These are phyloP conservation scores for Ranitomeya imitator DNA, from an alignment of 2,113 vertebrate genomes.

Conservation along the genomic window DNA sequence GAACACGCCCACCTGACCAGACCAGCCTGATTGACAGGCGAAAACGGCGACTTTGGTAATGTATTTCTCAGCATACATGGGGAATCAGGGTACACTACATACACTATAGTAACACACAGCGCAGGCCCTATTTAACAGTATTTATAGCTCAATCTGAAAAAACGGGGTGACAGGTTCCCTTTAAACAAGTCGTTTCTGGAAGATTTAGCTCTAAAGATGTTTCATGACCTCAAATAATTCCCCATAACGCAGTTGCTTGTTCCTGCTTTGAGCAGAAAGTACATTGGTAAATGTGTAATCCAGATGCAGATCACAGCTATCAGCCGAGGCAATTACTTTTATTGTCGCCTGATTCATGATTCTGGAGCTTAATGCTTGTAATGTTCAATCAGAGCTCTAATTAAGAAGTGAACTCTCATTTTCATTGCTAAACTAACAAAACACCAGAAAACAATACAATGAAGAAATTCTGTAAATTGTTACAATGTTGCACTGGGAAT, in stretches of 20 bases:
- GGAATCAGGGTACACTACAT: no score
- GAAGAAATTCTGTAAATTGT: slow-evolving; percentile 3
- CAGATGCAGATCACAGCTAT: slow-evolving; percentile 56
- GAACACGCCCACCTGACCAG: no score
- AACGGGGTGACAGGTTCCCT: no score
- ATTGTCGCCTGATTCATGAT: slow-evolving; percentile 54
- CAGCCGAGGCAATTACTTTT: slow-evolving; percentile 52
- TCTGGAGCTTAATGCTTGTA: slow-evolving; percentile 47
- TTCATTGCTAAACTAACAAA: slow-evolving; percentile 39
- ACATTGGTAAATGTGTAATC: slow-evolving; percentile 56
- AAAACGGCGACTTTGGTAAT: no score
- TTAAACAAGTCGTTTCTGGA: background rate
- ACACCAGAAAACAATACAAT: slow-evolving; percentile 40
- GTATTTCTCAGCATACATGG: no score
- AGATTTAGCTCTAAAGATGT: background rate
- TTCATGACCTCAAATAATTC: slow-evolving; percentile 35
- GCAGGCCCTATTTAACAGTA: no score
- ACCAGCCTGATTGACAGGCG: no score
- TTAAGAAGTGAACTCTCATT: slow-evolving; percentile 37
- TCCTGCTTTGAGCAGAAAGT: slow-evolving; percentile 44
- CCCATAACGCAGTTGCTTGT: slow-evolving; percentile 42
- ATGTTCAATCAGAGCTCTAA: slow-evolving; percentile 52
- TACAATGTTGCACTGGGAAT: slow-evolving; percentile 4
- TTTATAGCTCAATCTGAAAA: no score
- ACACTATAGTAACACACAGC: no score